These are phyloP conservation scores for Chelidonichthys spinosus DNA, from an alignment of 2,797 vertebrate species.

Conservation along the genomic window DNA sequence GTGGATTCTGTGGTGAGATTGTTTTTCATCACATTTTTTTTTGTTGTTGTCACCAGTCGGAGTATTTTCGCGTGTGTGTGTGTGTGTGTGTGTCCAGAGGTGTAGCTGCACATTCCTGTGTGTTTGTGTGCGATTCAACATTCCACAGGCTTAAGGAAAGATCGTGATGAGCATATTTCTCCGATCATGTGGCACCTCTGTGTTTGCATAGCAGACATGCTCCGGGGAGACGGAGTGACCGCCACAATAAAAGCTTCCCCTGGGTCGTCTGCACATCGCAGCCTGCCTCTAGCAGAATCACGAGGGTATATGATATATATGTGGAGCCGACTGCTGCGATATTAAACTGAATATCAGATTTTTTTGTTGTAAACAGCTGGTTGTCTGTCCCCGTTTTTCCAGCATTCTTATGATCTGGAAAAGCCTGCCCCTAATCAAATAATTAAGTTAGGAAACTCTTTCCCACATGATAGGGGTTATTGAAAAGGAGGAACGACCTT, in stretches of 20 bases:
- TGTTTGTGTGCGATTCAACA: slow-evolving; percentile 65
- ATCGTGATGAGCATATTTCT: slow-evolving; percentile 73
- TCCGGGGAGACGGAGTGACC: slow-evolving; percentile 66
- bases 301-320: slow-evolving; percentile 20
- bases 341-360: background rate
- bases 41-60: background rate
- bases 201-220: slow-evolving; percentile 79
- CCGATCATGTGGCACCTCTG: slow-evolving; percentile 60
- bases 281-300: slow-evolving; percentile 37
- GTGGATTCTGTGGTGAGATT: background rate
- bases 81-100: slow-evolving; percentile 32
- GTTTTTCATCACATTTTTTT: background rate
- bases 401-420: slow-evolving; percentile 6
- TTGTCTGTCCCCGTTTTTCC: background rate
- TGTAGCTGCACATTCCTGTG: slow-evolving; percentile 64
- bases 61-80: background rate
- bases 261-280: slow-evolving; percentile 47
- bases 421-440: slow-evolving; percentile 45
- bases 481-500: slow-evolving; percentile 49
- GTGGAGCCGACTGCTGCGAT: background rate
- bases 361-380: background rate
- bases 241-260: slow-evolving; percentile 51
- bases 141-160: slow-evolving; percentile 68
- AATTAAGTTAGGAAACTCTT: slow-evolving; percentile 41
- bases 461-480: slow-evolving; percentile 37